Base-by-base conservation (phyloP, 2,113 vertebrate species). In the Synodontis membranacea region DNA sequence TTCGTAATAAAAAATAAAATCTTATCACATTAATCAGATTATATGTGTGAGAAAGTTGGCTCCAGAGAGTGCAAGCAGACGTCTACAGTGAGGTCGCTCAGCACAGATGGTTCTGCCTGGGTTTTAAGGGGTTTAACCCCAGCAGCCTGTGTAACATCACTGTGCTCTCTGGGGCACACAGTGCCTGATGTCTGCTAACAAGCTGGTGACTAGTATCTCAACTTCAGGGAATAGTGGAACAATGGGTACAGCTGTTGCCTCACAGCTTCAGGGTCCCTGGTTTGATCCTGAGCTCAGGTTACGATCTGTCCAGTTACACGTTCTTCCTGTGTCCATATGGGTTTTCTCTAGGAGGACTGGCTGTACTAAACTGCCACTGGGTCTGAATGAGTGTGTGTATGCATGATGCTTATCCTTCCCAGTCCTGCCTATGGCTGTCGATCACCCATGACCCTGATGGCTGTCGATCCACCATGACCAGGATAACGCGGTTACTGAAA, bases 61-160 rank as follows among this genome's bases (percentile, higher is more conserved):
- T 62, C 15, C 37, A 74, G 8, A 19, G 39, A 74, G 15, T 44
- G 37, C 44, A 52, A 58, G 25, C 14, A 5, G 31, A 56, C 28
- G 28, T 74, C 50, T 58, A 58, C 52, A 60, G 2, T 34, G 21
- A n/a, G n/a, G 54, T 75, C 21, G 42, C 14, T 60, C 83, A 66
- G 56, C 58, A 85, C 83, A 88, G 84, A 88, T 86, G 84, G 60
- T 50, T 83, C 15, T 46, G 28, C 48, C 48, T 82, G 68, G 84
- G 54, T 58, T 88, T 76, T 88, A 82, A 82, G 54, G 83, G 64
- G 46, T 85, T 88, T 85, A 85, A 88, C 79, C 58, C 12, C 39
- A 39, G 44, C 87, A 82, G 81, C 54, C 62, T 86, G 48, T 6
- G 70, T 83, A 74, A 62, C 42, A 28, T 80, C 60, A 52, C 39